These are phyloP conservation scores for Lasioglossum marginatum DNA, from an alignment of 2,888 invertebrate genomes.

Conservation along the genomic window DNA sequence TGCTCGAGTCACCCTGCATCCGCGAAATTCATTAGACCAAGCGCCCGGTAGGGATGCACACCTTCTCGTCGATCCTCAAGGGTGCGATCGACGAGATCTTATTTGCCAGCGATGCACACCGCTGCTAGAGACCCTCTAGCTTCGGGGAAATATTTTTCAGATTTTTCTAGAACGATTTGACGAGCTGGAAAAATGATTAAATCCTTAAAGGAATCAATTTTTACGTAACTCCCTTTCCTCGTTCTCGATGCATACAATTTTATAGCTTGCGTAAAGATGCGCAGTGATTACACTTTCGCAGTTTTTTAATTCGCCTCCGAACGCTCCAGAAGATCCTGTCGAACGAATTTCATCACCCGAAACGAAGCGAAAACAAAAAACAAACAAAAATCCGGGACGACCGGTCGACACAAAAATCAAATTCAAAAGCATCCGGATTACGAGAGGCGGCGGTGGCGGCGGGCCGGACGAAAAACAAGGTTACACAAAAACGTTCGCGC, in stretches of 20 bases:
- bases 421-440: not conserved
- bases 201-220: too few species aligned
- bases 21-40: conserved; percentile 38
- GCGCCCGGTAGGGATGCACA: not conserved
- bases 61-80: not conserved
- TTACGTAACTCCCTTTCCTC: too few species aligned
- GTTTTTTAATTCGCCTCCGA: not conserved
- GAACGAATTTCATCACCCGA: not conserved
- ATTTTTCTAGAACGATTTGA: not conserved
- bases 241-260: too few species aligned
- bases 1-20: conserved; percentile 21
- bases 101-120: not conserved
- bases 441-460: not conserved
- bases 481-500: not conserved
- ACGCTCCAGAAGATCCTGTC: not conserved
- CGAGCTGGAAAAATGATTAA: not conserved
- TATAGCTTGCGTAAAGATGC: not conserved
- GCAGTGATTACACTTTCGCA: not conserved
- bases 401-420: not conserved
- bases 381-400: not conserved
- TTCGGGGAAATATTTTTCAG: not conserved
- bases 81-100: not conserved
- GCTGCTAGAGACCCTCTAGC: not conserved
- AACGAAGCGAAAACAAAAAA: not conserved
- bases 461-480: not conserved